Conservation (phyloP, 1,140 invertebrate genomes). For the Wiebesia pumilae region DNA sequence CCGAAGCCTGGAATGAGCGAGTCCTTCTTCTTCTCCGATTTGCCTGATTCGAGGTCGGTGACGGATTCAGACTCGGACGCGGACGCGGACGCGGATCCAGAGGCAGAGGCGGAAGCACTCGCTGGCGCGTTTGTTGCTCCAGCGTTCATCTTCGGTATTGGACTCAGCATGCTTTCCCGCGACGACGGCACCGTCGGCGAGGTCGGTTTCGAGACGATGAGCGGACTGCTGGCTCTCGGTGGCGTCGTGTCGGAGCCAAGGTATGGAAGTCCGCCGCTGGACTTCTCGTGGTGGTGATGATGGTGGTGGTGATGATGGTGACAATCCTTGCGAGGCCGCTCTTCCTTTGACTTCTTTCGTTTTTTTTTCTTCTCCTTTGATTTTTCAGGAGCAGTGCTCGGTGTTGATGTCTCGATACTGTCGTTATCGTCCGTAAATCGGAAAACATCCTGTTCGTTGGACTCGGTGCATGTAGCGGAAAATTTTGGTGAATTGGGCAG, state of each 20-base stretch:
- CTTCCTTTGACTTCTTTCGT: conserved; percentile 87
- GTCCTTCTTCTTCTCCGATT: conserved; percentile 76
- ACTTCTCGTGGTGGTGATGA: conserved; percentile 68
- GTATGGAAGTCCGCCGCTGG: conserved; percentile 65
- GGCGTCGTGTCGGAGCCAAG: conserved; percentile 69
- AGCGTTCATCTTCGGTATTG: conserved; percentile 76
- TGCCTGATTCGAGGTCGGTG: conserved; percentile 58
- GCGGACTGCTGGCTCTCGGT: conserved; percentile 69
- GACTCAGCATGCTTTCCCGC: conserved; percentile 76
- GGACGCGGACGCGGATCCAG: conserved; percentile 13
- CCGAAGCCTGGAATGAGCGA: conserved; percentile 84
- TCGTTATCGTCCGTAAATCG: conserved; percentile 80
- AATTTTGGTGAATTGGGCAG: conserved; percentile 68
- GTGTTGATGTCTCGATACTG: conserved; percentile 70
- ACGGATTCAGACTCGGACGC: conserved; percentile 20
- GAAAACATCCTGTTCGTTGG: conserved; percentile 76
- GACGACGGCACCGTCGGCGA: conserved; percentile 67
- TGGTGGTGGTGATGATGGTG: conserved; percentile 80
- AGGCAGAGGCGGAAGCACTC: neutral
- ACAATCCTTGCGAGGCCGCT: conserved; percentile 81
- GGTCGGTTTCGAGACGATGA: conserved; percentile 64
- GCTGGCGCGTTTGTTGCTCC: conserved; percentile 59
- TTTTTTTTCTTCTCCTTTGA: conserved; percentile 88
- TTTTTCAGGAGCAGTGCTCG: conserved; percentile 71
- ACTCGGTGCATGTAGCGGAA: conserved; percentile 64